Percentiles rank a stretch among this genome's conserved stretches.
Evolutionary conservation across 2,797 vertebrate genomes (phyloP).

Genomic region (Silurus aristotelis): DNA sequence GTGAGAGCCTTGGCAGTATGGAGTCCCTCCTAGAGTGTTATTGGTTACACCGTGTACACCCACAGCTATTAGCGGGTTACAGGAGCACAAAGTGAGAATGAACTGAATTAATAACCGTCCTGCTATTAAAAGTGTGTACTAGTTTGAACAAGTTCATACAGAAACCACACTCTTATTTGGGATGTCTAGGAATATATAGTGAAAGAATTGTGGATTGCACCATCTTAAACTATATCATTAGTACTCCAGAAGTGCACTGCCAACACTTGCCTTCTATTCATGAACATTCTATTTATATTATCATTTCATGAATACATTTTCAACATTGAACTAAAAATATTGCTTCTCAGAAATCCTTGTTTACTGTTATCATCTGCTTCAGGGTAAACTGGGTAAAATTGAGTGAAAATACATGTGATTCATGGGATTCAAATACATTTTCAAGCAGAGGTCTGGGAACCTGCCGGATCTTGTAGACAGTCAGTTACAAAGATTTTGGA

Average conservation of each 20-base stretch:
- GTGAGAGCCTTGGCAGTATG: conserved; percentile 37
- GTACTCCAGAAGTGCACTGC: not conserved
- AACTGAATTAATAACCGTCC: conserved; percentile 46
- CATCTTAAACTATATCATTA: conserved; percentile 8
- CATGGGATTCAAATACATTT: not conserved
- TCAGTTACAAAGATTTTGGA: not conserved
- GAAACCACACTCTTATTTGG: conserved; percentile 40
- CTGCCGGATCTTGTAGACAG: not conserved
- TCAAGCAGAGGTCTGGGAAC: not conserved
- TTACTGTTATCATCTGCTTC: not conserved
- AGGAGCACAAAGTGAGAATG: conserved; percentile 44
- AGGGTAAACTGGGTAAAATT: not conserved
- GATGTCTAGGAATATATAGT: conserved; percentile 40
- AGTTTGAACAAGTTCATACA: conserved; percentile 36
- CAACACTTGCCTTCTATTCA: conserved; percentile 8
- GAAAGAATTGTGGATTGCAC: conserved; percentile 24
- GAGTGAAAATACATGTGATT: not conserved
- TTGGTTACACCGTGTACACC: conserved; percentile 51
- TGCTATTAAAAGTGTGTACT: conserved; percentile 49
- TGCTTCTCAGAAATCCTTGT: conserved; percentile 3
- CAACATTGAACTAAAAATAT: not conserved
- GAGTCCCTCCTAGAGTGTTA: conserved; percentile 42
- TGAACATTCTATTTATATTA: not conserved
- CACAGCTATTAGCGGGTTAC: conserved; percentile 51
- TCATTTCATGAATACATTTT: not conserved